Base-by-base conservation (phyloP, 2,888 invertebrate genomes). In the Abrostola triplasia region DNA sequence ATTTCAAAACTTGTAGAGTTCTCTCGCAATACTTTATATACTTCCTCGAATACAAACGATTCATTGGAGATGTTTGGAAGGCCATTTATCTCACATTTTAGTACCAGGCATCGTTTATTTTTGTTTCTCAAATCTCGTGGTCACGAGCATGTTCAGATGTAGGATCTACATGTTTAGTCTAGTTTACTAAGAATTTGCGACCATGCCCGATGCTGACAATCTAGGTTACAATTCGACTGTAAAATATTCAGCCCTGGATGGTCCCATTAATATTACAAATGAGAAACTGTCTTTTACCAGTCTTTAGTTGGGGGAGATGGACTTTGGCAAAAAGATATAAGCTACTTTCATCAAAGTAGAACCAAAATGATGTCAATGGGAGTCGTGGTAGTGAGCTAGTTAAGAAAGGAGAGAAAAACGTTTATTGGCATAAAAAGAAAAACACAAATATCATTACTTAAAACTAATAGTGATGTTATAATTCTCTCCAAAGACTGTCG, bases 141-240 rank as follows among this genome's bases (percentile, higher is more conserved):
- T 75, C 67, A 78, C 72, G 67, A 72, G 55, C 62, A 56, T 69
- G 68, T 67, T 41, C 50, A 12, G 58, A 67, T 58, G 55, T 44
- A 6, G 36, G 50, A 68, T 61, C 54, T 64, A 54, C 64, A 59
- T 54, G 60, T 53, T 47, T 51, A 53, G 51, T 56, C 36, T n/a
- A 49, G 53, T 59, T 52, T 70, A 67, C 49, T 42, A 59, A 36
- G 50, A 54, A 59, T 53, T 70, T 62, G 59, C 55, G 58, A n/a
- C 49, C 40, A 36, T 50, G 8, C 42, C 42, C 12, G 41, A 12
- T 44, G 37, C 51, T 36, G 5, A 41, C 48, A 57, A 70, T 62
- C n/a, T n/a, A n/a, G n/a, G n/a, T n/a, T n/a, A n/a, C n/a, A n/a
- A n/a, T n/a, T n/a, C n/a, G n/a, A n/a, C n/a, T n/a, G n/a, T n/a